Evolutionary conservation across 2,888 invertebrate species (phyloP).

Genomic region (Drosophila longiperda): DNA sequence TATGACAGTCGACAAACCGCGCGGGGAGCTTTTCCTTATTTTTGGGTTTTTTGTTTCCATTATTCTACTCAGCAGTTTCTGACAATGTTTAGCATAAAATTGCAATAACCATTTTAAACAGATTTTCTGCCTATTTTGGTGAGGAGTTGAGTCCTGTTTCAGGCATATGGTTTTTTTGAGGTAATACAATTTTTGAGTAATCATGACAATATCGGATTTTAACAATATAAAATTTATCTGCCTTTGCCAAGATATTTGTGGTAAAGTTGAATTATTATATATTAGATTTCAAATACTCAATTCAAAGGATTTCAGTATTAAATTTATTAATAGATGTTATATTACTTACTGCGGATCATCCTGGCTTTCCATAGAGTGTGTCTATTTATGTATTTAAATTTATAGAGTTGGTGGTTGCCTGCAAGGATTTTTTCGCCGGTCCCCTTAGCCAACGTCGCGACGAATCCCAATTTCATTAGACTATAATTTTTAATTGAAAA

Average conservation of each 20-base stretch:
- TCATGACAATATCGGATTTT: constrained; percentile 40
- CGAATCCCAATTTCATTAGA: constrained; percentile 73
- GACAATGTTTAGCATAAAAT: constrained; percentile 70
- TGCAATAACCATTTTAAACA: constrained; percentile 77
- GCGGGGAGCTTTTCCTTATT: constrained; percentile 17
- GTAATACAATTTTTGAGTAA: constrained; percentile 56
- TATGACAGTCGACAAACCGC: constrained; percentile 49
- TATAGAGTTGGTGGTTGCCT: background rate
- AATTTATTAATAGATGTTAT: background rate
- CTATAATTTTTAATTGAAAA: constrained; percentile 79
- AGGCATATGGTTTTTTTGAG: constrained; percentile 11
- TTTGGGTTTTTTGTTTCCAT: constrained; percentile 21
- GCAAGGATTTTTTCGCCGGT: constrained; percentile 3
- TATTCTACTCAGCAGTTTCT: constrained; percentile 38
- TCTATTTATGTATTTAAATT: background rate
- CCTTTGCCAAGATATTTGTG: background rate
- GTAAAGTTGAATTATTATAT: background rate
- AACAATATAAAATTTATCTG: background rate
- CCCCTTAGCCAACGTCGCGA: constrained; percentile 34
- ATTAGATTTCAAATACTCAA: background rate
- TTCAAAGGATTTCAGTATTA: background rate
- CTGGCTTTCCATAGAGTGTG: background rate
- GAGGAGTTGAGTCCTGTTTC: constrained; percentile 19
- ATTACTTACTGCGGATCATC: background rate
- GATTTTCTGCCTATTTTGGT: constrained; percentile 59